Evolutionary conservation across 2,888 invertebrate species (phyloP).

Genomic region (Caenorhabditis panamensis): DNA sequence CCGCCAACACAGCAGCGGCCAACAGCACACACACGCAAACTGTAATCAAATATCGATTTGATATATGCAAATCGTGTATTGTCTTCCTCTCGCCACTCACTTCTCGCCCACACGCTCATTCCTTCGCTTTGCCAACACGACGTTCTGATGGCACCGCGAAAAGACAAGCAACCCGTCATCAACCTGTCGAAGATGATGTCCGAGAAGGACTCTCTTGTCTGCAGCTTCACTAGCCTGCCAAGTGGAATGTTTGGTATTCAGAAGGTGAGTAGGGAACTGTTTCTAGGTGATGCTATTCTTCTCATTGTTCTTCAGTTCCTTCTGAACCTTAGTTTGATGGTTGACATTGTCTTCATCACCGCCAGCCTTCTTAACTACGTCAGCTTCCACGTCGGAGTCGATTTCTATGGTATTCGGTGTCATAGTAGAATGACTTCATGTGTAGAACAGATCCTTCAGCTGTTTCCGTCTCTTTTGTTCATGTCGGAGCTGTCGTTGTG

Average conservation of each 20-base stretch:
- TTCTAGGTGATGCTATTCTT: background rate
- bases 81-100: conserved; percentile 30
- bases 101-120: conserved; percentile 32
- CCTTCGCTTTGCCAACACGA: conserved; percentile 13
- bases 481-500: conserved; percentile 43
- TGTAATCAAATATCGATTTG: conserved; percentile 51
- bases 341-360: conserved; percentile 32
- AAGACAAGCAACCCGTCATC: conserved; percentile 27
- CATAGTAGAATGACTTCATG: background rate
- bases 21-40: conserved; percentile 20
- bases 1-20: conserved; percentile 26
- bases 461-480: conserved; percentile 51
- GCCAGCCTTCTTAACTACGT: conserved; percentile 49
- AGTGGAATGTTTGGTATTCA: conserved; percentile 48
- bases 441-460: conserved; percentile 43
- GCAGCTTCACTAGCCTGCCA: conserved; percentile 51
- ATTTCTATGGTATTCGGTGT: conserved; percentile 33
- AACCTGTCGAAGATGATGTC: conserved; percentile 44
- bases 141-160: conserved; percentile 40
- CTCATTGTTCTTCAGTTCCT: conserved; percentile 27
- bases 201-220: conserved; percentile 34
- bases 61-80: conserved; percentile 57
- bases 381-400: conserved; percentile 41
- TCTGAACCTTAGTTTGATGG: conserved; percentile 39
- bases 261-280: conserved; percentile 24